phyloP scores from a whole-genome alignment of 2,888 invertebrate species.

The Chymomyza amoena region DNA sequence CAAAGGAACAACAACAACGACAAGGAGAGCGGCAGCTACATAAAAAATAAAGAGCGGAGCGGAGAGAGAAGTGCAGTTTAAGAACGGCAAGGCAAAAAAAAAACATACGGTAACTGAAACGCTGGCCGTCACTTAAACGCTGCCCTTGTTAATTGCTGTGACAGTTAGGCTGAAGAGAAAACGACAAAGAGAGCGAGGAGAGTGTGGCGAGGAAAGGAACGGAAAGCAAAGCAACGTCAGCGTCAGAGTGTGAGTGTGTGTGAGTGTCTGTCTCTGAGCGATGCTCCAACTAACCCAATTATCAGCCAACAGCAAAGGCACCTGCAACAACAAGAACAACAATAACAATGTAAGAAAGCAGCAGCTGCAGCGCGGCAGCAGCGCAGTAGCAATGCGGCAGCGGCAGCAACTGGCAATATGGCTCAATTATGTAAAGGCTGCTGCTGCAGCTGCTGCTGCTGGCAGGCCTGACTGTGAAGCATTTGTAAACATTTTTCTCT shows the following conservation, averaged over 20 bases:
- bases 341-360: not conserved
- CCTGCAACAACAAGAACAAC: not conserved
- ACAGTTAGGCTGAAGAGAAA: not conserved
- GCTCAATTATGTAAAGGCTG: conserved; percentile 10
- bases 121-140: not conserved
- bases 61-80: not conserved
- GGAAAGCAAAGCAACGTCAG: not conserved
- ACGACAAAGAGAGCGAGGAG: not conserved
- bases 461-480: not conserved
- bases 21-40: not conserved
- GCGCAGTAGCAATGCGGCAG: no score
- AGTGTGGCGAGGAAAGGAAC: not conserved
- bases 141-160: conserved; percentile 1
- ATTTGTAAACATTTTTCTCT: not conserved
- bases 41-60: not conserved
- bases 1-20: not conserved
- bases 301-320: not conserved
- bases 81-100: not conserved
- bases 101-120: not conserved
- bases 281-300: not conserved
- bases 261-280: not conserved
- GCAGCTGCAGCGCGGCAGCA: not conserved
- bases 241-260: not conserved
- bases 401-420: not conserved
- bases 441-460: not conserved